These are phyloP conservation scores for Pseudomyrmex pallidus DNA, from an alignment of 1,140 invertebrate species.

Conservation along the genomic window DNA sequence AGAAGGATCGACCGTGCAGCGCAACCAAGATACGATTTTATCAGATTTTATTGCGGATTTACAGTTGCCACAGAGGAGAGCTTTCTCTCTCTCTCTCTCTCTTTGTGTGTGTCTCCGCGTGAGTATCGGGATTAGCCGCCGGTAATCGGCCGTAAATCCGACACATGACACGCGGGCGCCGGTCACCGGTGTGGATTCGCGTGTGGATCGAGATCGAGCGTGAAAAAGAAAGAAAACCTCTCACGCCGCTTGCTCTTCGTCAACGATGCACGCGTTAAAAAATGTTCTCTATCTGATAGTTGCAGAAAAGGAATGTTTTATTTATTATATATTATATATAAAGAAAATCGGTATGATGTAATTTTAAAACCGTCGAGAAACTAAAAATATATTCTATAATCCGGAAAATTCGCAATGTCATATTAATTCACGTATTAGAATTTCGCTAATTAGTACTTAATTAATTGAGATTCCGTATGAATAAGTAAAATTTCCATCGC, in stretches of 20 bases:
- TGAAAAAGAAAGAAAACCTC: no score
- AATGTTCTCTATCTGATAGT: background rate
- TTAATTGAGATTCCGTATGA: no score
- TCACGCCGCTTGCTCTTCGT: background rate
- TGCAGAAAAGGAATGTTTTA: no score
- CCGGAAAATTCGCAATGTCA: no score
- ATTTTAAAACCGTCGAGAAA: no score
- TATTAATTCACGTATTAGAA: no score
- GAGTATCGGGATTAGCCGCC: conserved; percentile 42
- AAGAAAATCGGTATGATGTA: no score
- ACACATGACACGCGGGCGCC: conserved; percentile 54
- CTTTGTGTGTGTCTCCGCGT: background rate
- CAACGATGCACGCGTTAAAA: background rate
- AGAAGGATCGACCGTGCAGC: background rate
- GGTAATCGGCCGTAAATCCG: conserved; percentile 71
- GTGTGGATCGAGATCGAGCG: conserved; percentile 37
- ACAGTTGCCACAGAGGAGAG: conserved; percentile 56
- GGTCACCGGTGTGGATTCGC: conserved; percentile 8
- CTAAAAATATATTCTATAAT: no score
- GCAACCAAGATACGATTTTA: conserved; percentile 72
- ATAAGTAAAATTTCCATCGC: no score
- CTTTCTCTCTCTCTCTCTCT: no score
- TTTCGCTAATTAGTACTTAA: no score
- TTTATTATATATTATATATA: no score
- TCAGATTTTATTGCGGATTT: conserved; percentile 75